phyloP scores from a whole-genome alignment of 2,113 vertebrate species.

The Uria lomvia region DNA sequence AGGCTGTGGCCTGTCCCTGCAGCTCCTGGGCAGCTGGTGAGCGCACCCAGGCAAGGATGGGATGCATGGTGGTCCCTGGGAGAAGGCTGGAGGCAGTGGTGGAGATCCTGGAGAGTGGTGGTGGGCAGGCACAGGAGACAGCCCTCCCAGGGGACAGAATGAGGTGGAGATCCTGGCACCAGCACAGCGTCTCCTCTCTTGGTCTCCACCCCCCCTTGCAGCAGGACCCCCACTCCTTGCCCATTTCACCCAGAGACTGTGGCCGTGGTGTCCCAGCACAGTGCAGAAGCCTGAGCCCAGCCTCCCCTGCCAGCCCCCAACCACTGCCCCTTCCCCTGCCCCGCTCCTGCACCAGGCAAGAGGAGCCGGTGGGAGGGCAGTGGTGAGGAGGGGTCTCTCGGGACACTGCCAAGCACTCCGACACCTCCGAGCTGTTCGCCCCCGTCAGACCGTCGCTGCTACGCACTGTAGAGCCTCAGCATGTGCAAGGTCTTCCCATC shows the following conservation, averaged over 20 bases:
- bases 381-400: neutral
- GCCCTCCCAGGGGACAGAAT: neutral
- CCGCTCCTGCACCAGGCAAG: rapidly evolving
- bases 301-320: neutral
- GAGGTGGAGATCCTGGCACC: neutral
- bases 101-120: neutral
- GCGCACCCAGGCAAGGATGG: rapidly evolving
- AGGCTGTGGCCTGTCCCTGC: neutral
- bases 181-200: neutral
- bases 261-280: neutral
- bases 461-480: conserved; percentile 57
- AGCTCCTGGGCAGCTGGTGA: neutral
- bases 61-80: too few species aligned
- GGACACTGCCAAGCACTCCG: neutral
- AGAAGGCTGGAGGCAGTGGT: neutral
- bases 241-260: neutral
- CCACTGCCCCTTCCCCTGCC: neutral
- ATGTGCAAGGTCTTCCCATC: neutral
- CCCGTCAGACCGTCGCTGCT: rapidly evolving
- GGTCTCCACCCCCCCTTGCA: neutral
- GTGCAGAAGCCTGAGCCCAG: neutral
- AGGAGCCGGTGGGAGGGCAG: neutral
- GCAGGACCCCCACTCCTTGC: neutral
- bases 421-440: neutral
- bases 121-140: neutral